Evolutionary conservation across 2,113 vertebrate species (phyloP).

Genomic region (Bucco capensis): DNA sequence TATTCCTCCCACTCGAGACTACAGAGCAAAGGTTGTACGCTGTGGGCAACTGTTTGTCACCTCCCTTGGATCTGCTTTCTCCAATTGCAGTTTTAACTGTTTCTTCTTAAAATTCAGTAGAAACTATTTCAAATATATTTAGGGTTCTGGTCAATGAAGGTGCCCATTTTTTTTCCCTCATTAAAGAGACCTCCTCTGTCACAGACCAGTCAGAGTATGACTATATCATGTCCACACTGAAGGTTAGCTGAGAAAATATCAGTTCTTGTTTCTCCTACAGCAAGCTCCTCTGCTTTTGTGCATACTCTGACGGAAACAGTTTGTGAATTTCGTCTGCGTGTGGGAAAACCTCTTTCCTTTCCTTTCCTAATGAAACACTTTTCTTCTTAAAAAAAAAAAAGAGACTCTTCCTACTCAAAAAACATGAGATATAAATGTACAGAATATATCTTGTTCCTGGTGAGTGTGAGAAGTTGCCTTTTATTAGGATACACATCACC

Average conservation of each 20-base stretch:
- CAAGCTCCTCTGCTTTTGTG: not conserved
- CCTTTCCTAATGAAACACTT: not conserved
- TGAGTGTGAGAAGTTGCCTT: constrained; percentile 48
- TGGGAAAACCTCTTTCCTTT: constrained; percentile 33
- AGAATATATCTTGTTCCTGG: constrained; percentile 28
- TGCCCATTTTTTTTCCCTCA: not conserved
- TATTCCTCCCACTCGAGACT: constrained; percentile 4
- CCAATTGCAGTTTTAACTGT: not conserved
- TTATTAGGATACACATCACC: constrained; percentile 49
- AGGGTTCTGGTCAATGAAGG: not conserved
- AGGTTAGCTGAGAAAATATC: not conserved
- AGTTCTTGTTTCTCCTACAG: not conserved
- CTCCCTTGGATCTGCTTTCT: not conserved
- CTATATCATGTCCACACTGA: not conserved
- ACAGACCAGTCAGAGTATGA: not conserved
- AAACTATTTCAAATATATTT: not conserved
- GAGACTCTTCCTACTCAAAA: constrained; percentile 56
- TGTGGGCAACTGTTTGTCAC: not conserved
- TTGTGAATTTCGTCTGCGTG: not conserved
- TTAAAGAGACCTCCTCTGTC: not conserved
- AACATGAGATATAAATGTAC: constrained; percentile 30
- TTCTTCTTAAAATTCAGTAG: not conserved
- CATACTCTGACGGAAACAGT: not conserved
- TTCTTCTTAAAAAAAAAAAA: constrained; percentile 58
- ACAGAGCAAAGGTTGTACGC: not conserved